Percentiles rank a stretch among this genome's conserved stretches.
Evolutionary conservation across 2,888 invertebrate genomes (phyloP).

Genomic region (Lasioglossum marginatum): DNA sequence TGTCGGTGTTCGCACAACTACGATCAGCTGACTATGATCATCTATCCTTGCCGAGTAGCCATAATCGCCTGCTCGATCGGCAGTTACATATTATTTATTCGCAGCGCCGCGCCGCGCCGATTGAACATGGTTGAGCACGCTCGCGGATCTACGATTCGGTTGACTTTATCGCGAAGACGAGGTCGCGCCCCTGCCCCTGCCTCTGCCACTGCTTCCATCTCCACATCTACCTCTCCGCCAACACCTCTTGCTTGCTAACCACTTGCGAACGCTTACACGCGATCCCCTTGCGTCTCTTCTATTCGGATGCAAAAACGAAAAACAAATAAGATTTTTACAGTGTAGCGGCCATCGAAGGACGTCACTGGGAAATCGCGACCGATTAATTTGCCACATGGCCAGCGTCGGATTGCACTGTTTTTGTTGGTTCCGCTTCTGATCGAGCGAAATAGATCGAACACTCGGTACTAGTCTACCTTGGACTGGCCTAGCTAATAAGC

Average conservation of each 20-base stretch:
- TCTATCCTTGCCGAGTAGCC: constrained; percentile 41
- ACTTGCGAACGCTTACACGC: background rate
- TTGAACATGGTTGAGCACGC: background rate
- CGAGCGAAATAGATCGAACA: background rate
- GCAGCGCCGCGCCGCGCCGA: background rate
- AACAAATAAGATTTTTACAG: background rate
- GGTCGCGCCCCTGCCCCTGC: background rate
- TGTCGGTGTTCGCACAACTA: background rate
- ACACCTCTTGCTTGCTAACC: background rate
- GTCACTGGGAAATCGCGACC: background rate
- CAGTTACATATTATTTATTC: constrained; percentile 11
- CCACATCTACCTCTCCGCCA: background rate
- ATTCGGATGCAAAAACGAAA: background rate
- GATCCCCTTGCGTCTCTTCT: background rate
- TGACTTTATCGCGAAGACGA: constrained; percentile 7
- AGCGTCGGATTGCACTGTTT: background rate
- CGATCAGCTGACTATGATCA: background rate
- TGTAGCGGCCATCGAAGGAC: background rate
- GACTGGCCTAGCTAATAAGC: background rate
- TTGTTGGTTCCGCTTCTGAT: background rate
- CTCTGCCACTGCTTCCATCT: background rate
- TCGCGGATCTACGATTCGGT: constrained; percentile 11
- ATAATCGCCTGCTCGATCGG: background rate
- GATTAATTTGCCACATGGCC: background rate
- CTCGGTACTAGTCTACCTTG: background rate